Conservation (phyloP, 2,888 invertebrate genomes). For the Terebella lapidaria region DNA sequence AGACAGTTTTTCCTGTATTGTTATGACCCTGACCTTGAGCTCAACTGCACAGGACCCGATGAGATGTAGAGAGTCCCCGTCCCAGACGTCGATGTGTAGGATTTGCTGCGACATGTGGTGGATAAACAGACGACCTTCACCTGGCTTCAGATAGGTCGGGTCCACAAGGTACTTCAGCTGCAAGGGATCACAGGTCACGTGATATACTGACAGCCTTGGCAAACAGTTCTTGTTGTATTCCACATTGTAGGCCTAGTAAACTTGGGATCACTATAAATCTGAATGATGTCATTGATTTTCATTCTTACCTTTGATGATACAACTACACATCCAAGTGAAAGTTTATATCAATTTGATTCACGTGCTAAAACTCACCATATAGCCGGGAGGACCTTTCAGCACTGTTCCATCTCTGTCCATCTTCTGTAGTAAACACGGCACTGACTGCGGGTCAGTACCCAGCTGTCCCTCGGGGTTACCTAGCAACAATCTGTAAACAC, state of each 20-base stretch:
- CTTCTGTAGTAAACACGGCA: constrained; percentile 48
- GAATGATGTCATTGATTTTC: too few relatives aligned
- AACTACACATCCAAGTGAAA: too few relatives aligned
- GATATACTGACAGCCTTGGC: too few relatives aligned
- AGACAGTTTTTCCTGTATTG: too few relatives aligned
- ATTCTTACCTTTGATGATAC: too few relatives aligned
- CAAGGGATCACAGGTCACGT: too few relatives aligned
- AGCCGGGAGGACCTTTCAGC: constrained; percentile 48
- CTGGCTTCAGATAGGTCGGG: constrained; percentile 50
- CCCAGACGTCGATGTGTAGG: constrained; percentile 56
- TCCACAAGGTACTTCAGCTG: constrained; percentile 53
- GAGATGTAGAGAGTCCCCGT: constrained; percentile 55
- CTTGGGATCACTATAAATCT: too few relatives aligned
- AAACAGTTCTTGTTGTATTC: too few relatives aligned
- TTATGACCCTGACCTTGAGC: constrained; percentile 49
- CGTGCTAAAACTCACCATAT: constrained; percentile 49
- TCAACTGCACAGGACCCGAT: constrained; percentile 54
- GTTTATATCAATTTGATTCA: too few relatives aligned
- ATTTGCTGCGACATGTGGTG: constrained; percentile 50
- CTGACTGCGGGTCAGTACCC: constrained; percentile 32
- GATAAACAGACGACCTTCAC: constrained; percentile 50
- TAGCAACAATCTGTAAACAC: constrained; percentile 37
- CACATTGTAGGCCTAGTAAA: too few relatives aligned
- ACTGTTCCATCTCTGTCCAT: constrained; percentile 47
- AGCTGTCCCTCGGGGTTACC: constrained; percentile 42